Conservation (phyloP, 1,140 invertebrate genomes). For the Drosophila orosa region DNA sequence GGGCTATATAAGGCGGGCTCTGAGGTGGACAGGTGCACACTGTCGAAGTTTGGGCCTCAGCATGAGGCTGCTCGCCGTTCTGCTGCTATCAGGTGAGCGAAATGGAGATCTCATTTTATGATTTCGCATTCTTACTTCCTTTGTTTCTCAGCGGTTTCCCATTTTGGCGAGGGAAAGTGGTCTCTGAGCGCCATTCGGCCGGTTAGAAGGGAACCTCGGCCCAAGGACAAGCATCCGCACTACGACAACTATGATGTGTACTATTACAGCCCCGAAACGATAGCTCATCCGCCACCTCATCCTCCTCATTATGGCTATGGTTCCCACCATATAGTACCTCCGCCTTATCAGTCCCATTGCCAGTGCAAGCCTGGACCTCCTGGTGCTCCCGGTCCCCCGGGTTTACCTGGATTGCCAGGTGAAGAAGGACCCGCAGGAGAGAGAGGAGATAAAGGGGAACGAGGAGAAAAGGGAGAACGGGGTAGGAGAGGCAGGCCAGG, state of each 20-base stretch:
- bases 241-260: conserved; percentile 16
- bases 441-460: conserved; percentile 31
- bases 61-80: conserved; percentile 45
- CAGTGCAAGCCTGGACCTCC: conserved; percentile 36
- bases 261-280: conserved; percentile 22
- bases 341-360: conserved; percentile 2
- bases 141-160: conserved; percentile 20
- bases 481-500: conserved; percentile 26
- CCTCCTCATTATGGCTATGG: conserved; percentile 6
- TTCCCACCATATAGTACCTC: background rate
- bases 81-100: conserved; percentile 40
- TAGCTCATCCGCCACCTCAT: background rate
- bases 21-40: conserved; percentile 15
- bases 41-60: conserved; percentile 22
- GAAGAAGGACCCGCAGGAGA: conserved; percentile 21
- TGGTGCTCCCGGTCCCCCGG: conserved; percentile 31
- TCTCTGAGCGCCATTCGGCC: background rate
- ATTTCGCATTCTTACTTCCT: background rate
- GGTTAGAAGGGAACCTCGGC: background rate
- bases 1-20: conserved; percentile 45
- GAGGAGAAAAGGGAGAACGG: conserved; percentile 16
- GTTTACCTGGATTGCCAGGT: conserved; percentile 14
- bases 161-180: conserved; percentile 29
- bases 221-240: conserved; percentile 1
- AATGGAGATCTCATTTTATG: background rate